Base-by-base conservation (phyloP, 2,113 vertebrate species). In the Anarhynchus alexandrinus region DNA sequence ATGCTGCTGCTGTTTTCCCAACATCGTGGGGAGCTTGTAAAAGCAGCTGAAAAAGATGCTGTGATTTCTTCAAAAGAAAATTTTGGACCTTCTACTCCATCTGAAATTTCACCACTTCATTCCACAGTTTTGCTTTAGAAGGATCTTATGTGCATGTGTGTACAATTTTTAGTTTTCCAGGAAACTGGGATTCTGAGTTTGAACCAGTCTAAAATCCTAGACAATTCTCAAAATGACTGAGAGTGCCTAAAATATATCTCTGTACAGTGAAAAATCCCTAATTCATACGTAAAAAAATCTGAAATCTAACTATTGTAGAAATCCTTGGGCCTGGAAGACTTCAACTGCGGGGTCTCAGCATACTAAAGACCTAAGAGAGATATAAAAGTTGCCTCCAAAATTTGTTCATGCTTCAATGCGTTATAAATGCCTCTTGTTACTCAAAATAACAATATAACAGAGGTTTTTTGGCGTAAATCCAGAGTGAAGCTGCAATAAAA, bases 401-500 rank as follows among this genome's bases (percentile, higher is more conserved):
- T 88, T 88, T 81, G 61, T 77, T 89, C 61, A 14, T 61, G 80
- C 62, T 93, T 80, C 84, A 82, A 11, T 90, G 45, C 66, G 57
- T 42, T 84, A 57, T 76, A 96, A 96, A 93, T 94, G 73, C 59
- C 71, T 94, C 74, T 83, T 2, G 4, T 90, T 95, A 73, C 77
- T 94, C 78, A 88, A 84, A 96, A 95, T 47, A 87, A 96, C 92
- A 51, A 30, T 93, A 57, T 49, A 92, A 67, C 32, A 19, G 43
- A 77, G 67, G 1, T 5, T 19, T 59, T 58, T 92, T 86, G 81
- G 73, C 80, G 83, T 85, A 90, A 79, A 64, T 92, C 95, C 85
- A 94, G 49, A 88, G 34, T 82, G 81, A 83, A 92, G 43, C n/a
- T 65, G 47, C 83, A 82, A 94, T 94, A 94, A 95, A 96, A 96